phyloP scores from a whole-genome alignment of 1,140 invertebrate species.

The Drosophila burlai region DNA sequence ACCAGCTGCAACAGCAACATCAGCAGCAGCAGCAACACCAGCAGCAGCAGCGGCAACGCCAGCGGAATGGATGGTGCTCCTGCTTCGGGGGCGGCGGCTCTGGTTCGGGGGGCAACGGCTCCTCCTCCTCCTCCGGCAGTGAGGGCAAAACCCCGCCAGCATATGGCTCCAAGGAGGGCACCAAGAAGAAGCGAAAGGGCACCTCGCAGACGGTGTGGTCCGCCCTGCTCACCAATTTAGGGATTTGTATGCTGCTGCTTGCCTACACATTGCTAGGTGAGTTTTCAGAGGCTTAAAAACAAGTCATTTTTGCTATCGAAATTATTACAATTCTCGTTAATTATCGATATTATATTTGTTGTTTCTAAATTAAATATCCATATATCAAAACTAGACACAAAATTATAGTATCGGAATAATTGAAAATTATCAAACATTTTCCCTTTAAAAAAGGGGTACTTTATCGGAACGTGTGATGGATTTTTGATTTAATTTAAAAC shows the following conservation, averaged over 20 bases:
- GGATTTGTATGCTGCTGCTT: conserved; percentile 94
- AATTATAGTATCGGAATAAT: no score
- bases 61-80: conserved; percentile 66
- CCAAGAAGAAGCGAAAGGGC: conserved; percentile 76
- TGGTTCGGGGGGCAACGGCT: conserved; percentile 5
- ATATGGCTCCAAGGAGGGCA: conserved; percentile 52
- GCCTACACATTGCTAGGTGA: conserved; percentile 93
- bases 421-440: no score
- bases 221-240: conserved; percentile 93
- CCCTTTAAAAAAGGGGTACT: no score
- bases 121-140: conserved; percentile 5
- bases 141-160: conserved; percentile 62
- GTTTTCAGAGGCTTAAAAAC: conserved; percentile 18
- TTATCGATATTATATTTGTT: background rate
- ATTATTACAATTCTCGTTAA: background rate
- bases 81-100: conserved; percentile 46
- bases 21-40: conserved; percentile 54
- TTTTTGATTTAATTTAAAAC: no score
- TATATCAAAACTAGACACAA: no score
- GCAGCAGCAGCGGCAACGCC: conserved; percentile 41
- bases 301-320: background rate
- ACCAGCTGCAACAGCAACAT: conserved; percentile 31
- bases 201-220: conserved; percentile 85
- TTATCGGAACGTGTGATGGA: no score
- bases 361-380: no score